Percentiles rank a stretch among this genome's conserved stretches.
phyloP scores from a whole-genome alignment of 2,797 vertebrate species.

The Euthynnus affinis region DNA sequence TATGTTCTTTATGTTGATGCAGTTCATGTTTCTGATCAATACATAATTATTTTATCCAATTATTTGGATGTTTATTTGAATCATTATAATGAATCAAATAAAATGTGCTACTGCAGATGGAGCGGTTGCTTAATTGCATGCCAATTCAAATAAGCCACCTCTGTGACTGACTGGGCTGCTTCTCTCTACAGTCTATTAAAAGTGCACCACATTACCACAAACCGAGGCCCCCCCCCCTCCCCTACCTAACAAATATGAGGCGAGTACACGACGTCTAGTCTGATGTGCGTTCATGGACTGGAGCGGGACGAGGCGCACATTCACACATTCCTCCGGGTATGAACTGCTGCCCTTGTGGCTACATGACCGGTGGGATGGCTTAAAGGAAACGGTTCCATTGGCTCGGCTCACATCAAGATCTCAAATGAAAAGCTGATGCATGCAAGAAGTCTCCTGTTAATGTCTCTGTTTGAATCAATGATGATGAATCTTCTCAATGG shows the following conservation, averaged over 20 bases:
- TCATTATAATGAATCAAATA: background rate
- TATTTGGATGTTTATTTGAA: too few species aligned
- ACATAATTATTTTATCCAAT: background rate
- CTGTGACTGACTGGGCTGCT: conserved; percentile 4
- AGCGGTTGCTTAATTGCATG: background rate
- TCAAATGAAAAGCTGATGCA: conserved; percentile 22
- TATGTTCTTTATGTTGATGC: background rate
- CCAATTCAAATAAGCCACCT: conserved; percentile 9
- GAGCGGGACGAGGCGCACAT: background rate
- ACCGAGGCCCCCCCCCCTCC: background rate
- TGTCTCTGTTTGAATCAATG: conserved; percentile 12
- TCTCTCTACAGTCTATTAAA: conserved; percentile 34
- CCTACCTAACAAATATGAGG: conserved; percentile 11
- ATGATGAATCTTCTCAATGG: background rate
- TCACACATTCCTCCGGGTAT: conserved; percentile 18
- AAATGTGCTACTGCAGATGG: background rate
- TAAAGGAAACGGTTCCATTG: conserved; percentile 8
- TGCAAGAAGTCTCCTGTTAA: background rate
- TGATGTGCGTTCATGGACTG: background rate
- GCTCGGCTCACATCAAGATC: background rate
- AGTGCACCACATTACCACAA: conserved; percentile 29
- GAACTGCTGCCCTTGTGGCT: conserved; percentile 29
- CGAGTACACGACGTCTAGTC: background rate
- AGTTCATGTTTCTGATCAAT: background rate
- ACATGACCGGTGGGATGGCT: background rate